phyloP scores from a whole-genome alignment of 2,888 invertebrate genomes.

The Scaptomyza caliginosa region DNA sequence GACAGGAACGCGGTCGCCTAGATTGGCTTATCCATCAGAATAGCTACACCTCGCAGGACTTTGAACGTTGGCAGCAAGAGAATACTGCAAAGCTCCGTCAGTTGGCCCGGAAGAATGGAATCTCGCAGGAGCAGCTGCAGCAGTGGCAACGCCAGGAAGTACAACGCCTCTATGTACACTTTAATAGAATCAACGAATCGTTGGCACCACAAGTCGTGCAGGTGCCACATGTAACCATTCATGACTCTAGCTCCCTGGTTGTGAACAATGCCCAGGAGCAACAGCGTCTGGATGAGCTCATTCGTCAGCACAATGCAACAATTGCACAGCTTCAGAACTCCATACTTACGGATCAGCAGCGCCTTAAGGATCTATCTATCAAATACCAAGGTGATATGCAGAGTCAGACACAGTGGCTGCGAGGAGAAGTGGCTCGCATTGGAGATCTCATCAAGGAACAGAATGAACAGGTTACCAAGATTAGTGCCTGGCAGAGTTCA shows the following conservation, averaged over 20 bases:
- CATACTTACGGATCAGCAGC: constrained; percentile 79
- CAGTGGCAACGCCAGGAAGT: constrained; percentile 81
- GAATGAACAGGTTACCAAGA: constrained; percentile 79
- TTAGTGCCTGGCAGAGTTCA: constrained; percentile 81
- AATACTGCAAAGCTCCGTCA: constrained; percentile 69
- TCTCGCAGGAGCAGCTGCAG: constrained; percentile 74
- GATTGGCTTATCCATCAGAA: constrained; percentile 83
- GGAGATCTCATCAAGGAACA: constrained; percentile 78
- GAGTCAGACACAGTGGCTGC: constrained; percentile 81
- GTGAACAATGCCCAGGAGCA: constrained; percentile 70
- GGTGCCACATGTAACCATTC: constrained; percentile 9
- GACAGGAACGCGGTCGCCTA: constrained; percentile 78
- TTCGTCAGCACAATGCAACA: constrained; percentile 81
- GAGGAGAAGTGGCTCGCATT: constrained; percentile 78
- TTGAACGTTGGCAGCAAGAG: constrained; percentile 81
- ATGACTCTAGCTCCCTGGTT: constrained; percentile 56
- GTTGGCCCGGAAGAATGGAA: constrained; percentile 69
- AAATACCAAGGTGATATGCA: constrained; percentile 81
- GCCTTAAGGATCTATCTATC: constrained; percentile 71
- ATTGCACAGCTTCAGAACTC: constrained; percentile 79
- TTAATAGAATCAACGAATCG: constrained; percentile 76
- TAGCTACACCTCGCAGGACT: constrained; percentile 75
- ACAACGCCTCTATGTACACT: constrained; percentile 73
- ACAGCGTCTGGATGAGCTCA: constrained; percentile 75
- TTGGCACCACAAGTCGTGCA: constrained; percentile 52